These are phyloP conservation scores for Corvus cornix DNA, from an alignment of 2,113 vertebrate species.

Conservation along the genomic window DNA sequence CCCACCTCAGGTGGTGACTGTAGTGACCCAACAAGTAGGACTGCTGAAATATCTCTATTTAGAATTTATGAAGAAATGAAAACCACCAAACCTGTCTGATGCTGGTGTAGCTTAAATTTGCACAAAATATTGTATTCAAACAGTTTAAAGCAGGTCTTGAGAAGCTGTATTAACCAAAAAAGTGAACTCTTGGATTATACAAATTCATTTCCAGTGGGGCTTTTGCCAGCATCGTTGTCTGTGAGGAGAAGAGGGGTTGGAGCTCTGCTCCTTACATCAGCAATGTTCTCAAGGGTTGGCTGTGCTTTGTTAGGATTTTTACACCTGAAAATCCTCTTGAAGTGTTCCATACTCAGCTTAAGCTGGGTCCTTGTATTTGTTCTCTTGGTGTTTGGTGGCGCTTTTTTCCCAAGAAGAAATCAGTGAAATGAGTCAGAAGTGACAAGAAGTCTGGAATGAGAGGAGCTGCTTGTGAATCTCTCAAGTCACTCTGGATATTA, in stretches of 20 bases:
- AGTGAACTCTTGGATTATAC: neutral
- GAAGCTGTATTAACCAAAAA: neutral
- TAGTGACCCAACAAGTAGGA: neutral
- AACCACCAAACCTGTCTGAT: neutral
- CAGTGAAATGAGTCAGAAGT: neutral
- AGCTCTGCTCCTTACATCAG: neutral
- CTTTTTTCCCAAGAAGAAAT: neutral
- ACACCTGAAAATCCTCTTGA: neutral
- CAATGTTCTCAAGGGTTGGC: neutral
- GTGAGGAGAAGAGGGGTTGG: neutral
- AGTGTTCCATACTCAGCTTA: neutral
- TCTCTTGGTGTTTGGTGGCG: neutral
- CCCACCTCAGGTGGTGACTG: neutral
- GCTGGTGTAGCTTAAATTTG: neutral
- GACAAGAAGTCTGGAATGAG: neutral
- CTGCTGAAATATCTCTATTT: neutral
- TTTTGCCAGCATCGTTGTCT: neutral
- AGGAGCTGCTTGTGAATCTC: neutral
- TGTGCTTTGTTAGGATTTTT: neutral
- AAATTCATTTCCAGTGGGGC: neutral
- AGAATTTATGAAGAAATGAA: neutral
- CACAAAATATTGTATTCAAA: neutral
- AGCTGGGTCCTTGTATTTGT: neutral
- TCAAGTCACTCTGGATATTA: neutral
- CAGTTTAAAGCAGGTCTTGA: neutral